These are phyloP conservation scores for Siniperca knerii DNA, from an alignment of 2,113 vertebrate genomes.

Conservation along the genomic window DNA sequence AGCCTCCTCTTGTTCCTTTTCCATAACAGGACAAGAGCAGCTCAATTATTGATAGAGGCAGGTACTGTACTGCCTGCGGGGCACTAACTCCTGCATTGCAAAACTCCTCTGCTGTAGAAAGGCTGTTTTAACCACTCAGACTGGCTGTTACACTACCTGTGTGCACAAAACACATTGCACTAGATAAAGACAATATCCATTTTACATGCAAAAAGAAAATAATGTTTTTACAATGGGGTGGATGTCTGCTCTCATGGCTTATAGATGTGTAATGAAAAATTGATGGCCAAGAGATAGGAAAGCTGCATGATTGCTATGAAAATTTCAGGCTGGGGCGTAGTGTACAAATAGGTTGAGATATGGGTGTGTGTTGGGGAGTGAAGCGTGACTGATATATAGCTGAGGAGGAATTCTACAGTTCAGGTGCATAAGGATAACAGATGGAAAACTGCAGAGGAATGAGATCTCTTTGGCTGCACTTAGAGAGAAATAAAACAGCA, in stretches of 20 bases:
- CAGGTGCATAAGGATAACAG: constrained; percentile 64
- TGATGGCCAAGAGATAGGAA: constrained; percentile 53
- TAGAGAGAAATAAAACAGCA: constrained; percentile 58
- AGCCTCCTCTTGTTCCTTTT: constrained; percentile 47
- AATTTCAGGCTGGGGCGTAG: constrained; percentile 57
- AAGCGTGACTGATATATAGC: constrained; percentile 34
- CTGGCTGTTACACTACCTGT: constrained; percentile 7
- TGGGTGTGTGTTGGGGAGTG: constrained; percentile 23
- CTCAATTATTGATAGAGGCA: constrained; percentile 81
- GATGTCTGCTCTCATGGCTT: constrained; percentile 66
- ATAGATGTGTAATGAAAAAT: constrained; percentile 76
- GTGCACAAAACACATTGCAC: background rate
- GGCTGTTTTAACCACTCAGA: constrained; percentile 23
- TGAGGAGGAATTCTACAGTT: constrained; percentile 34
- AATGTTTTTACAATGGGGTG: constrained; percentile 11
- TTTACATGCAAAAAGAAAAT: constrained; percentile 21
- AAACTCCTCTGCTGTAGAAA: constrained; percentile 27
- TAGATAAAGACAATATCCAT: background rate
- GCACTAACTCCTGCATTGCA: constrained; percentile 46
- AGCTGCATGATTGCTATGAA: constrained; percentile 60
- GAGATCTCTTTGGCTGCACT: constrained; percentile 68
- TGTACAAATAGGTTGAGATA: constrained; percentile 49
- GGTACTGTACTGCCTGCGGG: constrained; percentile 59
- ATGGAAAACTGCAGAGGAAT: constrained; percentile 63
- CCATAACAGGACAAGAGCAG: constrained; percentile 70